These are phyloP conservation scores for Siphonodentalium dalli DNA, from an alignment of 2,888 invertebrate genomes.

Conservation along the genomic window DNA sequence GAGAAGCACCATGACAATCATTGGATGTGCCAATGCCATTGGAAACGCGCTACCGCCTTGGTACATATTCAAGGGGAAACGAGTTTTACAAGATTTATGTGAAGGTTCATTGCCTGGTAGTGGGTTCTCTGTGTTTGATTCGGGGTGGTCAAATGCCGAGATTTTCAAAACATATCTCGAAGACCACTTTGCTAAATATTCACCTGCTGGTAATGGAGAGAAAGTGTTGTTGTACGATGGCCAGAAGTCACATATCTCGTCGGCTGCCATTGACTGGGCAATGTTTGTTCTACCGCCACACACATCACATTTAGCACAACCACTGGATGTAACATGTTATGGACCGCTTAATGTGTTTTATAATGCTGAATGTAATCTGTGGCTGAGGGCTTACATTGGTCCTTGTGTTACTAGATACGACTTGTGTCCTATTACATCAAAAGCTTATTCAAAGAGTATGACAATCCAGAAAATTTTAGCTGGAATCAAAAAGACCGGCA, in stretches of 20 bases:
- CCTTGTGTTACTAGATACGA: too few species aligned
- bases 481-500: too few species aligned
- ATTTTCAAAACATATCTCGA: not conserved
- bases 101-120: not conserved
- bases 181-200: not conserved
- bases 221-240: slow-evolving; percentile 11
- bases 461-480: too few species aligned
- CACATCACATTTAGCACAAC: slow-evolving; percentile 4
- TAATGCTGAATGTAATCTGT: slow-evolving; percentile 6
- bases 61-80: slow-evolving; percentile 7
- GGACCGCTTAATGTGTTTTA: slow-evolving; percentile 1
- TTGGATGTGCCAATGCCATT: slow-evolving; percentile 21
- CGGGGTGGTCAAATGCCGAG: not conserved
- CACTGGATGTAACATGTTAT: slow-evolving; percentile 5
- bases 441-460: too few species aligned
- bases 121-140: not conserved
- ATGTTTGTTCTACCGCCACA: slow-evolving; percentile 13
- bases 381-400: too few species aligned
- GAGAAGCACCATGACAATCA: slow-evolving; percentile 17
- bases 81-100: not conserved
- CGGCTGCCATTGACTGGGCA: slow-evolving; percentile 8
- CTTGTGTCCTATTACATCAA: too few species aligned
- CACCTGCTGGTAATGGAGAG: too few species aligned
- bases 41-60: slow-evolving; percentile 22
- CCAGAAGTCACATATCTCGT: slow-evolving; percentile 9